Evolutionary conservation across 1,140 invertebrate species (phyloP).

Genomic region (Ceratina australensis): DNA sequence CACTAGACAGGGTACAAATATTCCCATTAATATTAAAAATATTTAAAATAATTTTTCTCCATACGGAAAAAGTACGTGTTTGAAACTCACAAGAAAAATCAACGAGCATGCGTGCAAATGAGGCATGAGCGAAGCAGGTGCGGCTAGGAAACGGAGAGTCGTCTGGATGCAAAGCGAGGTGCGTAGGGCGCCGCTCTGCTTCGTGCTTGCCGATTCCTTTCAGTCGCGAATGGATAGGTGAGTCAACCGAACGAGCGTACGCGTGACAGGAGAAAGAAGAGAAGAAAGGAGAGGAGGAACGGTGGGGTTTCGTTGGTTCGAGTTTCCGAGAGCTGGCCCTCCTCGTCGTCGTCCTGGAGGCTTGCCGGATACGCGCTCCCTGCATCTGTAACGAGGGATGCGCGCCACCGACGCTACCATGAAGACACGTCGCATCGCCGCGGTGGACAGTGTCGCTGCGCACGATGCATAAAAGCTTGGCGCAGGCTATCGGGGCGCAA

Average conservation of each 20-base stretch:
- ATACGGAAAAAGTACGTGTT: too few relatives aligned
- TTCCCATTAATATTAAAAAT: too few relatives aligned
- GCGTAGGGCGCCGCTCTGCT: conserved; percentile 18
- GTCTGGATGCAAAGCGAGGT: conserved; percentile 28
- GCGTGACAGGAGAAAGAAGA: not conserved
- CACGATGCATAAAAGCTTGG: conserved; percentile 59
- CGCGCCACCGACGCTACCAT: conserved; percentile 50
- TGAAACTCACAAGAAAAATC: conserved; percentile 2
- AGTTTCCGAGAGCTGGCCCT: conserved; percentile 55
- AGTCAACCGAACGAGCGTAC: conserved; percentile 23
- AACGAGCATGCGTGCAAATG: not conserved
- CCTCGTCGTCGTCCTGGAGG: conserved; percentile 45
- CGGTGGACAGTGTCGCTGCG: conserved; percentile 41
- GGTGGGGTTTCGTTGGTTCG: conserved; percentile 13
- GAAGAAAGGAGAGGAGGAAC: conserved; percentile 14
- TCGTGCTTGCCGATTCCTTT: conserved; percentile 47
- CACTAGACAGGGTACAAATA: too few relatives aligned
- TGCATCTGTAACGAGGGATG: conserved; percentile 76
- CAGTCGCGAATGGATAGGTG: conserved; percentile 36
- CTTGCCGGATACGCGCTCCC: conserved; percentile 75
- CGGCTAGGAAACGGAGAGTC: not conserved
- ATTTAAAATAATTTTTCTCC: too few relatives aligned
- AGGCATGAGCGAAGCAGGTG: conserved; percentile 4
- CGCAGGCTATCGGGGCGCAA: conserved; percentile 33
- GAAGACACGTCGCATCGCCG: not conserved